These are phyloP conservation scores for Lipophrys pholis DNA, from an alignment of 2,113 vertebrate genomes.

Conservation along the genomic window DNA sequence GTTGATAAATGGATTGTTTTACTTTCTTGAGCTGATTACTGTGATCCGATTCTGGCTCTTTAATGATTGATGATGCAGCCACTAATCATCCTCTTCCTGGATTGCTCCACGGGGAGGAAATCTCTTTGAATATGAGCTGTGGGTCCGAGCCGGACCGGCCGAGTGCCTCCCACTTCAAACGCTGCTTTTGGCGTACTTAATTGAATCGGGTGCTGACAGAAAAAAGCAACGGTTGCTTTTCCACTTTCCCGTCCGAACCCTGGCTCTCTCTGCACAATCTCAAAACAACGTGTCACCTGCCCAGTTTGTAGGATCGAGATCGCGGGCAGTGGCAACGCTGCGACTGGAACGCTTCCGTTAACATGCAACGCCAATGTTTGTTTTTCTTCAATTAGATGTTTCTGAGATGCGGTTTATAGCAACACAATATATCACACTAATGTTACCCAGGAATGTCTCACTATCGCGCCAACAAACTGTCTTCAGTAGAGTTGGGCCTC, in stretches of 20 bases:
- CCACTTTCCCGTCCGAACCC: too few relatives aligned
- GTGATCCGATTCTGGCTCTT: background rate
- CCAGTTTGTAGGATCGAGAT: background rate
- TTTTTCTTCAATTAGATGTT: conserved; percentile 9
- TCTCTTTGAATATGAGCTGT: background rate
- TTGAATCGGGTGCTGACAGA: too few relatives aligned
- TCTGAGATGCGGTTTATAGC: conserved; percentile 3
- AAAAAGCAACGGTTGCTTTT: too few relatives aligned
- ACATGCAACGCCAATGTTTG: conserved; percentile 11
- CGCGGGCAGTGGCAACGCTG: conserved; percentile 30
- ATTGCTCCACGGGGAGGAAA: too few relatives aligned
- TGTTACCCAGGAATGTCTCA: background rate
- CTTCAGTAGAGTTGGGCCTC: background rate
- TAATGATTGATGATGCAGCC: background rate
- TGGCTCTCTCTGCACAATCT: too few relatives aligned
- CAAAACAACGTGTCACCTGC: conserved; percentile 1
- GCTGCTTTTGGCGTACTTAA: background rate
- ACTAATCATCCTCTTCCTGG: background rate
- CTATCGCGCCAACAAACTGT: conserved; percentile 23
- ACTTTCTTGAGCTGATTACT: background rate
- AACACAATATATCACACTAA: conserved; percentile 8
- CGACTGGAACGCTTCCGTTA: conserved; percentile 8
- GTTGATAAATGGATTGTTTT: background rate
- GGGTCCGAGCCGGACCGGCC: too few relatives aligned
- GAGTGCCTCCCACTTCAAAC: too few relatives aligned